These are phyloP conservation scores for Ceriagrion tenellum DNA, from an alignment of 2,888 invertebrate genomes.

Conservation along the genomic window DNA sequence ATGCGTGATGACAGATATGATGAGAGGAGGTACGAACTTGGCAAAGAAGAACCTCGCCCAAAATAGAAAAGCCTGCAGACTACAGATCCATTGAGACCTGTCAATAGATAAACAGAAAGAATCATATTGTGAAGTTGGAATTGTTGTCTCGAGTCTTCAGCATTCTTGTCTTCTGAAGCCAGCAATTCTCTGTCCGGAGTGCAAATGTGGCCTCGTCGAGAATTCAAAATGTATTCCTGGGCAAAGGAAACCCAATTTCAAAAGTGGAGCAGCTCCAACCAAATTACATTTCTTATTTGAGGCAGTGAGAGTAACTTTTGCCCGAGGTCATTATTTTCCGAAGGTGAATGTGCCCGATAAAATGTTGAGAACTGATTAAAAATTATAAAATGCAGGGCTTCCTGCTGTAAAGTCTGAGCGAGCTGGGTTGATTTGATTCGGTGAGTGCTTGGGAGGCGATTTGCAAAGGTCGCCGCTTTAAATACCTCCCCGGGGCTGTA, in stretches of 20 bases:
- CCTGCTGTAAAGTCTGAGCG: not conserved
- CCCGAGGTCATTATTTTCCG: not conserved
- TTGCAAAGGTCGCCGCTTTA: not conserved
- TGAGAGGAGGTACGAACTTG: too few species aligned
- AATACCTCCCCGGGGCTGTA: not conserved
- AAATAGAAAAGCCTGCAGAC: too few species aligned
- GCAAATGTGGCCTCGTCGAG: not conserved
- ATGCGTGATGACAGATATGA: too few species aligned
- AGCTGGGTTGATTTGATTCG: not conserved
- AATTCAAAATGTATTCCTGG: not conserved
- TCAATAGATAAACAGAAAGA: too few species aligned
- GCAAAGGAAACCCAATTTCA: not conserved
- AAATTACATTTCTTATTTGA: not conserved
- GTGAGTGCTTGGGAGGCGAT: not conserved
- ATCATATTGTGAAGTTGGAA: too few species aligned
- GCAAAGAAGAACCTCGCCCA: too few species aligned
- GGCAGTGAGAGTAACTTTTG: not conserved
- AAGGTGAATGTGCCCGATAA: not conserved
- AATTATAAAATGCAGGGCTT: not conserved
- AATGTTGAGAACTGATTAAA: not conserved
- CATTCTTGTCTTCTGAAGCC: too few species aligned
- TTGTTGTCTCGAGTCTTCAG: too few species aligned
- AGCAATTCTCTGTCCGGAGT: too few species aligned
- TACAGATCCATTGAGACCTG: too few species aligned
- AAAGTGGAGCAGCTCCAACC: not conserved